These are phyloP conservation scores for Epistrophe grossulariae DNA, from an alignment of 2,888 invertebrate genomes.

Conservation along the genomic window DNA sequence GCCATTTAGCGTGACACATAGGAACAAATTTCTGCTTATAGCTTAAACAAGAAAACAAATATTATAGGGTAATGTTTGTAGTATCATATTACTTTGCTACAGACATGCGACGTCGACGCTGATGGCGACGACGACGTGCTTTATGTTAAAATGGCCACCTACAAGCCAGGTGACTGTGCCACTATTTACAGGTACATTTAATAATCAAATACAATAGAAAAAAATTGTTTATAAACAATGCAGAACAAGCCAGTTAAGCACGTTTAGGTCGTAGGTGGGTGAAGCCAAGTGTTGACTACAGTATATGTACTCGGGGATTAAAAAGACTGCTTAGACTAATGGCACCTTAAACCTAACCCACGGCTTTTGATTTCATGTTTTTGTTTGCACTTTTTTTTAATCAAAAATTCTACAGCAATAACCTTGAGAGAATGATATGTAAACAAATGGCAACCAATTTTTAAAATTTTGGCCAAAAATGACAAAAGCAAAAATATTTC, in stretches of 20 bases:
- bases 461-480: constrained; percentile 3
- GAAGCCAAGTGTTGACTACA: constrained; percentile 45
- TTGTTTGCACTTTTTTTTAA: constrained; percentile 28
- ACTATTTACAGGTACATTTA: background rate
- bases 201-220: constrained; percentile 26
- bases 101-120: constrained; percentile 25
- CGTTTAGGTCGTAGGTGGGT: constrained; percentile 56
- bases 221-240: constrained; percentile 31
- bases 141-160: constrained; percentile 51
- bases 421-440: constrained; percentile 18
- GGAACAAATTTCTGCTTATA: constrained; percentile 52
- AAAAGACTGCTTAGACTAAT: constrained; percentile 55
- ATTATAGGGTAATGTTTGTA: constrained; percentile 28
- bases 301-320: constrained; percentile 13
- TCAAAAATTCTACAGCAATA: background rate
- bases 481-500: constrained; percentile 6
- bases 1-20: constrained; percentile 55
- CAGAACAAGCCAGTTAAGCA: constrained; percentile 57
- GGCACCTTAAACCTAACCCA: constrained; percentile 49
- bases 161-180: constrained; percentile 38
- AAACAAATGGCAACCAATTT: background rate
- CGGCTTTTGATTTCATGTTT: constrained; percentile 40
- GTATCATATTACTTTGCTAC: constrained; percentile 51
- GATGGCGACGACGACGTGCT: constrained; percentile 19
- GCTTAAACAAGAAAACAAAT: constrained; percentile 24